These are phyloP conservation scores for Pollimyrus isidori DNA, from an alignment of 2,113 vertebrate genomes.

Conservation along the genomic window DNA sequence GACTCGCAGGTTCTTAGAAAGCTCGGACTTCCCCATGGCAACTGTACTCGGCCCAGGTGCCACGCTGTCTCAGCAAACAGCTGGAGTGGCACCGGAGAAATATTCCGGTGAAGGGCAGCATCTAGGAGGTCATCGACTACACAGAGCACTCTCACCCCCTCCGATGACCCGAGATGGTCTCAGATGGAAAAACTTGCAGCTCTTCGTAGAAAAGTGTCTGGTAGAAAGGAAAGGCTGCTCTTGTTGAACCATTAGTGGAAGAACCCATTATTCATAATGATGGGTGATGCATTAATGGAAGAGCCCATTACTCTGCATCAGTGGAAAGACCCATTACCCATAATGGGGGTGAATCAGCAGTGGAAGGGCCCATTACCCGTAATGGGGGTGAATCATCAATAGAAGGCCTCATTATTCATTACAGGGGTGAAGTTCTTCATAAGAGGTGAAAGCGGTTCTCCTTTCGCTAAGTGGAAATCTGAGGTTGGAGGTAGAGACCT, in stretches of 20 bases:
- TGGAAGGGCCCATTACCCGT: not conserved
- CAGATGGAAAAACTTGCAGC: not conserved
- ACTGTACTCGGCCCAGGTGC: not conserved
- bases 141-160: not conserved
- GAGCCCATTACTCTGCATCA: not conserved
- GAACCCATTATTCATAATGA: not conserved
- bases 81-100: slow-evolving; percentile 26
- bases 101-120: not conserved
- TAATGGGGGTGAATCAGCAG: not conserved
- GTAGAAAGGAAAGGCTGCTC: not conserved
- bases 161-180: not conserved
- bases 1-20: not conserved
- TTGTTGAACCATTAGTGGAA: not conserved
- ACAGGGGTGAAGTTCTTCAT: not conserved
- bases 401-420: not conserved
- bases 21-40: slow-evolving; percentile 11
- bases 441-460: not conserved
- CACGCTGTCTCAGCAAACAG: slow-evolving; percentile 22
- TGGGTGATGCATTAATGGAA: not conserved
- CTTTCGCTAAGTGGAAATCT: not conserved
- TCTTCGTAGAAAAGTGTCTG: not conserved
- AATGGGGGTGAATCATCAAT: not conserved
- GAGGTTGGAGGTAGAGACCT: too few species aligned
- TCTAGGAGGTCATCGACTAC: not conserved
- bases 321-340: not conserved